phyloP scores from a whole-genome alignment of 1,140 invertebrate genomes.

The Drosophila persimilis region DNA sequence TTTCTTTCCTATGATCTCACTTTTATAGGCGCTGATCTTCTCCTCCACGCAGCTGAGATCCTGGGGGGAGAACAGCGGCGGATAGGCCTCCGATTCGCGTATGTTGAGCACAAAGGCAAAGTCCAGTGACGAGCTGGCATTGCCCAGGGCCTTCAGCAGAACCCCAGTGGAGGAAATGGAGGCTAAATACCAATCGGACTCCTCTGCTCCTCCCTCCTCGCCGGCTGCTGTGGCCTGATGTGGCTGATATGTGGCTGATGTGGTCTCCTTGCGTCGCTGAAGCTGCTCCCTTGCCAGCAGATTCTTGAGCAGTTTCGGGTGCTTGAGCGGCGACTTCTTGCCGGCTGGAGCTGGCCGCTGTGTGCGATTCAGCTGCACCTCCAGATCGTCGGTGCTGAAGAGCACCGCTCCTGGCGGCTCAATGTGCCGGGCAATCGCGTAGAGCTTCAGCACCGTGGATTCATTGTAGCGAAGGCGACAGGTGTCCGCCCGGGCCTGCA shows the following conservation, averaged over 20 bases:
- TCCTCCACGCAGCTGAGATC: conserved; percentile 81
- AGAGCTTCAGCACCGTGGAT: conserved; percentile 86
- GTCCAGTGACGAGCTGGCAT: conserved; percentile 66
- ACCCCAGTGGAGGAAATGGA: conserved; percentile 81
- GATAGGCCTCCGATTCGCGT: conserved; percentile 81
- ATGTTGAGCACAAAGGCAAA: conserved; percentile 82
- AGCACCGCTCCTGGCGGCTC: conserved; percentile 87
- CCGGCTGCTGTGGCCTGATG: conserved; percentile 19
- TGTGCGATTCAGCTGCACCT: conserved; percentile 78
- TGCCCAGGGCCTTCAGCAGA: conserved; percentile 67
- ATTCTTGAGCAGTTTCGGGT: conserved; percentile 82
- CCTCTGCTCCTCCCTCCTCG: conserved; percentile 35
- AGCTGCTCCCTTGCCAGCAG: conserved; percentile 72
- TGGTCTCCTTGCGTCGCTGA: conserved; percentile 31
- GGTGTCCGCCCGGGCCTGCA: conserved; percentile 87
- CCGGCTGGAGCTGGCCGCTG: conserved; percentile 50
- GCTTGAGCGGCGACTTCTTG: conserved; percentile 76
- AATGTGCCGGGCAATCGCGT: conserved; percentile 88
- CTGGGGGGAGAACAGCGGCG: conserved; percentile 77
- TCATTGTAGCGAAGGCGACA: conserved; percentile 90
- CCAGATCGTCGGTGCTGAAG: conserved; percentile 86
- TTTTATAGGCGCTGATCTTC: conserved; percentile 81
- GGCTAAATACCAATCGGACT: conserved; percentile 71
- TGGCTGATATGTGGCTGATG: not conserved
- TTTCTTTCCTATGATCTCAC: conserved; percentile 28